Conservation (phyloP, 2,888 invertebrate species). For the Hemistola chrysoprasaria region DNA sequence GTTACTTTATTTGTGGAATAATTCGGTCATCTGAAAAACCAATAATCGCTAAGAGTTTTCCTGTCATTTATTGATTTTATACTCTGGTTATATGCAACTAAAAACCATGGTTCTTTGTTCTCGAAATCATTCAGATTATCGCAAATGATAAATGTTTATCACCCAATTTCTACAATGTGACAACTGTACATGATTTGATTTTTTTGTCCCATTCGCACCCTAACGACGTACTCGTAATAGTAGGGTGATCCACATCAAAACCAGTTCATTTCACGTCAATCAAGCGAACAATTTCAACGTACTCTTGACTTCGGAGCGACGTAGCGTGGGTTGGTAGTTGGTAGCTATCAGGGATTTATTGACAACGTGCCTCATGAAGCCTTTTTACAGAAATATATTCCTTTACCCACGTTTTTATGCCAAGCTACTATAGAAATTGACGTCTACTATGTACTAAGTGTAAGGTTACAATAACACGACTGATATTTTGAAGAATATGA, state of each 20-base stretch:
- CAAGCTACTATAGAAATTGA: too few relatives aligned
- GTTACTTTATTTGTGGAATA: slow-evolving; percentile 19
- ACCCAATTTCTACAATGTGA: neutral
- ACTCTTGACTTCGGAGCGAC: slow-evolving; percentile 26
- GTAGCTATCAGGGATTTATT: slow-evolving; percentile 39
- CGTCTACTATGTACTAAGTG: too few relatives aligned
- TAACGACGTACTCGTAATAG: slow-evolving; percentile 12
- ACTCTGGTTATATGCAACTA: too few relatives aligned
- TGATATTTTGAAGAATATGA: too few relatives aligned
- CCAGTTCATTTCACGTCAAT: slow-evolving; percentile 32
- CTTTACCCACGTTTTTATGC: slow-evolving; percentile 31
- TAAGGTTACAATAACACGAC: too few relatives aligned
- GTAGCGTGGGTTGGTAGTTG: slow-evolving; percentile 33
- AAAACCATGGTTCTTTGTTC: too few relatives aligned
- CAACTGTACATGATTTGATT: neutral
- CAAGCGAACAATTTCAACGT: slow-evolving; percentile 36
- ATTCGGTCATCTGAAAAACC: slow-evolving; percentile 12
- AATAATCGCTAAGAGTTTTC: too few relatives aligned
- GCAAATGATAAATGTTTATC: too few relatives aligned
- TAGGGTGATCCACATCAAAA: slow-evolving; percentile 21
- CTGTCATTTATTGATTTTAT: too few relatives aligned
- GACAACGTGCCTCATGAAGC: slow-evolving; percentile 33
- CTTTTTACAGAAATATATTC: too few relatives aligned
- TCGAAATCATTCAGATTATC: too few relatives aligned
- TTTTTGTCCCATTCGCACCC: slow-evolving; percentile 9